Evolutionary conservation across 2,113 vertebrate genomes (phyloP).

Genomic region (Toxotes jaculatrix): DNA sequence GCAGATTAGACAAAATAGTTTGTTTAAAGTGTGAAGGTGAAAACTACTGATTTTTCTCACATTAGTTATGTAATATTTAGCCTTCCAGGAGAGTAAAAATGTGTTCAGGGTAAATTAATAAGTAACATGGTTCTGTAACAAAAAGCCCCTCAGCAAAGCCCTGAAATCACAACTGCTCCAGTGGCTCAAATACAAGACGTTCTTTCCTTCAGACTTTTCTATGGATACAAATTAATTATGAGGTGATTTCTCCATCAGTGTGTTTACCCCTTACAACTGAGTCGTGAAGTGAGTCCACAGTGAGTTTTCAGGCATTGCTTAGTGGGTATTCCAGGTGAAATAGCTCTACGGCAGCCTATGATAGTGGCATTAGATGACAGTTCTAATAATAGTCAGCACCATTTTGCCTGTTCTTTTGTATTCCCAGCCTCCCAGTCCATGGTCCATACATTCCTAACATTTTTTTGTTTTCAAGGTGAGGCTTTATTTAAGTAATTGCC

Average conservation of each 20-base stretch:
- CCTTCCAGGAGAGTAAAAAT: neutral
- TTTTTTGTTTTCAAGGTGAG: conserved; percentile 34
- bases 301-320: neutral
- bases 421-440: conserved; percentile 4
- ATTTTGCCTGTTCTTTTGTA: conserved; percentile 23
- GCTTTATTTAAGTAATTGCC: conserved; percentile 37
- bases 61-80: neutral
- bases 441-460: neutral
- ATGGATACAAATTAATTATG: conserved; percentile 15
- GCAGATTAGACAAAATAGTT: too few species aligned
- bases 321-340: neutral
- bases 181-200: conserved; percentile 11
- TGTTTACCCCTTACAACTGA: conserved; percentile 28
- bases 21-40: too few species aligned
- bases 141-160: conserved; percentile 14
- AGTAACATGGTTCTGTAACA: neutral
- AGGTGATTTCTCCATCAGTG: conserved; percentile 17
- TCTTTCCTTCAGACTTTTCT: neutral
- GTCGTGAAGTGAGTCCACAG: neutral
- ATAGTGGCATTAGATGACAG: conserved; percentile 6
- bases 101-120: neutral
- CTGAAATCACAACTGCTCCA: conserved; percentile 19
- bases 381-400: conserved; percentile 27
- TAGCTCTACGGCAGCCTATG: neutral
- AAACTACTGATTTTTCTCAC: neutral